These are phyloP conservation scores for Takifugu flavidus DNA, from an alignment of 2,113 vertebrate species.

Conservation along the genomic window DNA sequence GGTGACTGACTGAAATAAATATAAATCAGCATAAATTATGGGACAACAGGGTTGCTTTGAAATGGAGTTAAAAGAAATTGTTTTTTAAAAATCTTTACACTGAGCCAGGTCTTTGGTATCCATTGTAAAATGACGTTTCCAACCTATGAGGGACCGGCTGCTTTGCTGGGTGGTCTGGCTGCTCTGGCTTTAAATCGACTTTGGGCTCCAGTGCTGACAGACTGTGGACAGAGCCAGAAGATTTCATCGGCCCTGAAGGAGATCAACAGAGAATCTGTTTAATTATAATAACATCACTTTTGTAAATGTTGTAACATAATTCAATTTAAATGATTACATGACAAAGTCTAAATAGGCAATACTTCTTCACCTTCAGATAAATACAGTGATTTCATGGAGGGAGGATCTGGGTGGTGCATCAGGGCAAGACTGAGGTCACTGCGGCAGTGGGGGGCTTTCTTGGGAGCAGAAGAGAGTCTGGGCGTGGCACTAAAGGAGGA, in stretches of 20 bases:
- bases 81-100: conserved; percentile 75
- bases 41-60: no score
- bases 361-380: conserved; percentile 77
- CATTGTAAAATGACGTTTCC: conserved; percentile 80
- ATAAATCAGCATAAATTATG: no score
- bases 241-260: conserved; percentile 78
- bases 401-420: conserved; percentile 71
- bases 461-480: conserved; percentile 72
- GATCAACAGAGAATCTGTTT: conserved; percentile 23
- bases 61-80: not conserved
- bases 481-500: conserved; percentile 74
- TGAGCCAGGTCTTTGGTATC: conserved; percentile 88
- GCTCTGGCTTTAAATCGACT: conserved; percentile 69
- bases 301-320: no score
- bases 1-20: no score
- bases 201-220: conserved; percentile 79
- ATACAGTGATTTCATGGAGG: conserved; percentile 81
- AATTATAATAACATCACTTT: not conserved
- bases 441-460: conserved; percentile 77
- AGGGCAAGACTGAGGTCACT: conserved; percentile 68
- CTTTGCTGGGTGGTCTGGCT: conserved; percentile 86
- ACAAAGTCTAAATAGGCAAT: not conserved
- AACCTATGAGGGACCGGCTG: conserved; percentile 73
- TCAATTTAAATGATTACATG: no score
- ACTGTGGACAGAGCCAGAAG: conserved; percentile 82